These are phyloP conservation scores for Monochamus alternatus DNA, from an alignment of 2,888 invertebrate species.

Conservation along the genomic window DNA sequence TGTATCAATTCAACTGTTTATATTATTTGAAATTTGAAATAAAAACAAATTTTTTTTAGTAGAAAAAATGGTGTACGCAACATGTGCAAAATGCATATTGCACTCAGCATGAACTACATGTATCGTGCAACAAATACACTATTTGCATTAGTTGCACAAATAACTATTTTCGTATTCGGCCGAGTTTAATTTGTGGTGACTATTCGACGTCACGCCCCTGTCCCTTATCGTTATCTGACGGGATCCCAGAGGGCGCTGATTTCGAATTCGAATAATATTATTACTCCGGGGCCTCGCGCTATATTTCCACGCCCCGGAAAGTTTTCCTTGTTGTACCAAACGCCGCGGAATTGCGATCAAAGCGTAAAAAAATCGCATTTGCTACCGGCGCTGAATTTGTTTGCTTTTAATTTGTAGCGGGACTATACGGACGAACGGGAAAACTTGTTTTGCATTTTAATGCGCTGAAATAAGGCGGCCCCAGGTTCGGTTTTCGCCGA, in stretches of 20 bases:
- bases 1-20: too few relatives aligned
- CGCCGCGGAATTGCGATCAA: constrained; percentile 50
- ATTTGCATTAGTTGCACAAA: too few relatives aligned
- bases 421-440: neutral
- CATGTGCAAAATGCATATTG: too few relatives aligned
- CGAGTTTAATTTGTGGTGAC: too few relatives aligned
- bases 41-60: too few relatives aligned
- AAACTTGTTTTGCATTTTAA: constrained; percentile 15
- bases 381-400: constrained; percentile 11
- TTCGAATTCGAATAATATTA: constrained; percentile 60
- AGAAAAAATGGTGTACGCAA: too few relatives aligned
- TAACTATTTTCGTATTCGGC: too few relatives aligned
- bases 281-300: constrained; percentile 52
- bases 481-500: constrained; percentile 46
- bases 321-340: constrained; percentile 56
- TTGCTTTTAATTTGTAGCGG: constrained; percentile 25
- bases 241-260: constrained; percentile 47
- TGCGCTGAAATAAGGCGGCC: neutral
- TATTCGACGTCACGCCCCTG: neutral
- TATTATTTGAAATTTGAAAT: too few relatives aligned
- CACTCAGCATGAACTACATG: too few relatives aligned
- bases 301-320: constrained; percentile 56
- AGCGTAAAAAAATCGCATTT: constrained; percentile 39
- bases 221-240: neutral
- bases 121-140: neutral